Evolutionary conservation across 2,797 vertebrate species (phyloP).

Genomic region (Botia kubotai): DNA sequence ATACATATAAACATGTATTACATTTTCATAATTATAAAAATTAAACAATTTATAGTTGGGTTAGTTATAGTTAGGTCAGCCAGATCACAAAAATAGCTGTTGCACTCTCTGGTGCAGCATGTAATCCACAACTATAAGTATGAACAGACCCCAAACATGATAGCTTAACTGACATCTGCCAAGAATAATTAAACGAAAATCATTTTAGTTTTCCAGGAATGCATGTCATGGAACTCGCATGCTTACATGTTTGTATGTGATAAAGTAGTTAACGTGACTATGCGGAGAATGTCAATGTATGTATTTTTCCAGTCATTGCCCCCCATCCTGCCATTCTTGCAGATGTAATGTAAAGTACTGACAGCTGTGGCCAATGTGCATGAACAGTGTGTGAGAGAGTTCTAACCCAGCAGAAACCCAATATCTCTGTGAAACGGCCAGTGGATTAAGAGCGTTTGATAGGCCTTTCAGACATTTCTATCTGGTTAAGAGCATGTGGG

Average conservation of each 20-base stretch:
- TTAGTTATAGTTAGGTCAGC: background rate
- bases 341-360: constrained; percentile 82
- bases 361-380: constrained; percentile 78
- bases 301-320: no score
- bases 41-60: background rate
- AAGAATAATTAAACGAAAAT: constrained; percentile 15
- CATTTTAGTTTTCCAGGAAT: background rate
- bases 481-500: constrained; percentile 58
- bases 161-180: background rate
- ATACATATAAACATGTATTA: no score
- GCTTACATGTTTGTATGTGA: constrained; percentile 15
- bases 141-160: background rate
- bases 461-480: constrained; percentile 80
- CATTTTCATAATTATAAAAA: background rate
- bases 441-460: constrained; percentile 82
- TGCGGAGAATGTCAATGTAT: constrained; percentile 39
- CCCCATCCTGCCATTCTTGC: constrained; percentile 68
- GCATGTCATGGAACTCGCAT: background rate
- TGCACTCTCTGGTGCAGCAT: no score
- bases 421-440: constrained; percentile 83
- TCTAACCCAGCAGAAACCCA: constrained; percentile 78
- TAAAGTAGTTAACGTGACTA: constrained; percentile 19
- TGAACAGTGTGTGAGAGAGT: constrained; percentile 75
- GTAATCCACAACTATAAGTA: background rate
- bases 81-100: background rate